Base-by-base conservation (phyloP, 35 echinoderm and acorn worm species). In the Diadema setosum region DNA sequence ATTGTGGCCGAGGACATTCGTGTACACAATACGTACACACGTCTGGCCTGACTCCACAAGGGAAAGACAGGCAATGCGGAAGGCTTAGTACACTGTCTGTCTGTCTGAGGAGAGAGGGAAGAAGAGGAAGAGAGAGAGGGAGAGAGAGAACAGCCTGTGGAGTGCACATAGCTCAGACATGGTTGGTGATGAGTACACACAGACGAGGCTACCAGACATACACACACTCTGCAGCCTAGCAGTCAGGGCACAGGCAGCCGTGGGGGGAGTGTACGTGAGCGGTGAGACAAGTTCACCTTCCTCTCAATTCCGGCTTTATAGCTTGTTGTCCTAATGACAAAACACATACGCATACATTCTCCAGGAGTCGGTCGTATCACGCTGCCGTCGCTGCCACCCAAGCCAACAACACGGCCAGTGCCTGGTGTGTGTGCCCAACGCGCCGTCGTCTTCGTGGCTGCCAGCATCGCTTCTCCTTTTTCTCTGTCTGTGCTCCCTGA, bases 31-130 rank as follows among this genome's bases (percentile, higher is more conserved):
- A 30, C 30, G 37, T 67, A 67, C 63, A 67, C 63, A 33, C 63
- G 56, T 59, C 56, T 11, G 61, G 61, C 37, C 37, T 67, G 63
- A 67, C 63, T 67, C 63, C 37, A 34, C 63, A 33, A 34, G 63
- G 30, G 63, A 6, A 33, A 65, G 26, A 65, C 6, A 65, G 63
- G 63, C 37, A 34, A 33, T 6, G 63, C 63, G 63, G 63, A 67
- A 67, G 63, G 63, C 63, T 67, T 67, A 67, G 63, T 67, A 34
- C 63, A 67, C 63, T 33, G 37, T 67, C 63, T 67, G 63, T 67
- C 63, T 67, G 63, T 33, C 27, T 34, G 4, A 67, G 63, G 37
- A 34, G 29, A 26, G 27, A 5, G 24, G 30, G 37, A 34, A 67
- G 2, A 60, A 1, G 26, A 1, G 37, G 63, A 34, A 67, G 63